These are phyloP conservation scores for Bombus picipes DNA, from an alignment of 1,140 invertebrate genomes.

Conservation along the genomic window DNA sequence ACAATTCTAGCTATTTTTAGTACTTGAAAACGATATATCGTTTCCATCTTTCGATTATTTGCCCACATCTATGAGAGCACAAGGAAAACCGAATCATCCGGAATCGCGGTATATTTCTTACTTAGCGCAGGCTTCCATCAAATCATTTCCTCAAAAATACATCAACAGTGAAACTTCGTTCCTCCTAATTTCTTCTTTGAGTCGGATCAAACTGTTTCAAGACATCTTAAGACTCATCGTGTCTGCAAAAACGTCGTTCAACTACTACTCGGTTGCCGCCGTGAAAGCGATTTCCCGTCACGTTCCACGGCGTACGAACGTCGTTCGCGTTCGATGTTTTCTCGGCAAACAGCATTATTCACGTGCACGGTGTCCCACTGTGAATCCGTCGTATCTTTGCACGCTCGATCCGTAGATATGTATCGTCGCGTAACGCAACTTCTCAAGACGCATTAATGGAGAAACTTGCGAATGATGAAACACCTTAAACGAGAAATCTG, in stretches of 20 bases:
- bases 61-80: too few species aligned
- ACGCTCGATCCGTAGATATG: neutral
- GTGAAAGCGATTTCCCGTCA: slow-evolving; percentile 13
- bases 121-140: too few species aligned
- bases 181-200: too few species aligned
- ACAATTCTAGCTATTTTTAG: too few species aligned
- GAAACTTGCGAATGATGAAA: slow-evolving; percentile 29
- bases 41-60: too few species aligned
- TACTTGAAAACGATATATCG: too few species aligned
- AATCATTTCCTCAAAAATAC: too few species aligned
- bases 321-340: slow-evolving; percentile 39
- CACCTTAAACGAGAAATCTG: neutral
- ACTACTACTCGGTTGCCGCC: neutral
- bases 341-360: slow-evolving; percentile 47
- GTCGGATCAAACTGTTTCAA: too few species aligned
- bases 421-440: slow-evolving; percentile 19
- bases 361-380: slow-evolving; percentile 4
- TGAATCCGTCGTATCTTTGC: slow-evolving; percentile 6
- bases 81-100: too few species aligned
- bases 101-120: too few species aligned
- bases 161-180: too few species aligned
- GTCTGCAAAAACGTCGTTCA: neutral
- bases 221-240: too few species aligned
- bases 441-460: slow-evolving; percentile 43
- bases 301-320: neutral